These are phyloP conservation scores for Mesorhabditis spiculigera DNA, from an alignment of 2,888 invertebrate genomes.

Conservation along the genomic window DNA sequence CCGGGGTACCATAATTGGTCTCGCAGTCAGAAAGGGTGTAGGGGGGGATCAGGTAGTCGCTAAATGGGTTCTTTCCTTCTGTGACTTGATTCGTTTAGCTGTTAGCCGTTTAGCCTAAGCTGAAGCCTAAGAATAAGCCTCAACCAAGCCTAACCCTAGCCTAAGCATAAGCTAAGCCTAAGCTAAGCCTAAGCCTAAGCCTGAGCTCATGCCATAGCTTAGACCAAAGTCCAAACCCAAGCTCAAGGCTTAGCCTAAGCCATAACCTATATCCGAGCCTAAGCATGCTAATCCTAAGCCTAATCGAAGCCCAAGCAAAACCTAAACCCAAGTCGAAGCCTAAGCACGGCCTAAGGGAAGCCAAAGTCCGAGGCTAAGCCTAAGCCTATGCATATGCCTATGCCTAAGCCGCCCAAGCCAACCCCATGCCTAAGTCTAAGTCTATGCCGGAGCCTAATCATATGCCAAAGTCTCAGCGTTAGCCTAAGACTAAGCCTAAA, in stretches of 20 bases:
- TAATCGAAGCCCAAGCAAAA: neutral
- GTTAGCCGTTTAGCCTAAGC: neutral
- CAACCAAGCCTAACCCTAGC: neutral
- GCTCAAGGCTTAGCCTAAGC: neutral
- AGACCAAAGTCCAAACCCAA: neutral
- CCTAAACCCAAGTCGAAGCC: too few species aligned
- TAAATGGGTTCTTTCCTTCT: neutral
- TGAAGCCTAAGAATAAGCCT: neutral
- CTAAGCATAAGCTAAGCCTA: conserved; percentile 1
- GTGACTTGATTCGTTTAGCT: neutral
- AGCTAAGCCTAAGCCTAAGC: conserved; percentile 3
- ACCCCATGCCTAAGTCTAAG: too few species aligned
- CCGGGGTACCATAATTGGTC: too few species aligned
- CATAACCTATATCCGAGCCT: neutral
- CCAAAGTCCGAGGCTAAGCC: too few species aligned
- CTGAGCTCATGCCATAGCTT: neutral
- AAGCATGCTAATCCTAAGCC: neutral
- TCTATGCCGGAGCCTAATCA: too few species aligned
- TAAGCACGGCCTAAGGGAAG: too few species aligned
- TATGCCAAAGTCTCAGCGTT: too few species aligned
- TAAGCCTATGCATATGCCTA: too few species aligned
- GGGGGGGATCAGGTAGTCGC: neutral
- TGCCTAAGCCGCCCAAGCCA: too few species aligned
- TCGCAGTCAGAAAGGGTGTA: neutral
- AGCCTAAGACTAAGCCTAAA: too few species aligned